Evolutionary conservation across 2,888 invertebrate species (phyloP).

Genomic region (Thymelicus acteon): DNA sequence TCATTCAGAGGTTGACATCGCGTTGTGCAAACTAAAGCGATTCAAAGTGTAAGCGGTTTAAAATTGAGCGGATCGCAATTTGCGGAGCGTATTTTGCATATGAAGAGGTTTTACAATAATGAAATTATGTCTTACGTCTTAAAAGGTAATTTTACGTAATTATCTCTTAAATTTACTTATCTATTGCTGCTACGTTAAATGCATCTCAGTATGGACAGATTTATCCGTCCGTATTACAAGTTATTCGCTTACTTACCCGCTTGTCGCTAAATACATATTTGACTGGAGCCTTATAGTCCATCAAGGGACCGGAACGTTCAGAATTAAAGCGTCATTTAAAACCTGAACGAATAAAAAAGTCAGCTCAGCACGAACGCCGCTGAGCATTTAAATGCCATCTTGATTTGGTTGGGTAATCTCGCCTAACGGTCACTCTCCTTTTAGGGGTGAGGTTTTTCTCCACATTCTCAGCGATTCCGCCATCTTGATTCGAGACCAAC

Average conservation of each 20-base stretch:
- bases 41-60: neutral
- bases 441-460: constrained; percentile 26
- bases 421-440: constrained; percentile 28
- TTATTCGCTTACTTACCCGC: too few relatives aligned
- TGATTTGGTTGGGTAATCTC: constrained; percentile 21
- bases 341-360: constrained; percentile 27
- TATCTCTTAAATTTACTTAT: too few relatives aligned
- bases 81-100: neutral
- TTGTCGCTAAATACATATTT: neutral
- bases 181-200: too few relatives aligned
- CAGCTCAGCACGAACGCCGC: constrained; percentile 13
- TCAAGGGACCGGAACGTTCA: constrained; percentile 26
- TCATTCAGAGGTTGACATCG: neutral
- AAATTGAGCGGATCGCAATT: neutral
- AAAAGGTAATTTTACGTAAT: too few relatives aligned
- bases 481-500: constrained; percentile 28
- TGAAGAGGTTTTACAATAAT: too few relatives aligned
- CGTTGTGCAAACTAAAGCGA: neutral
- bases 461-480: constrained; percentile 25
- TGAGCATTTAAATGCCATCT: constrained; percentile 27
- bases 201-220: too few relatives aligned
- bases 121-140: too few relatives aligned
- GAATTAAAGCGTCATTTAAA: constrained; percentile 33
- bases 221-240: too few relatives aligned
- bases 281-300: constrained; percentile 13